A percentile compares a stretch with the other conserved stretches of the same genome.
Evolutionary conservation across 2,113 vertebrate species (phyloP).

Genomic region (Cryptotis parvus): DNA sequence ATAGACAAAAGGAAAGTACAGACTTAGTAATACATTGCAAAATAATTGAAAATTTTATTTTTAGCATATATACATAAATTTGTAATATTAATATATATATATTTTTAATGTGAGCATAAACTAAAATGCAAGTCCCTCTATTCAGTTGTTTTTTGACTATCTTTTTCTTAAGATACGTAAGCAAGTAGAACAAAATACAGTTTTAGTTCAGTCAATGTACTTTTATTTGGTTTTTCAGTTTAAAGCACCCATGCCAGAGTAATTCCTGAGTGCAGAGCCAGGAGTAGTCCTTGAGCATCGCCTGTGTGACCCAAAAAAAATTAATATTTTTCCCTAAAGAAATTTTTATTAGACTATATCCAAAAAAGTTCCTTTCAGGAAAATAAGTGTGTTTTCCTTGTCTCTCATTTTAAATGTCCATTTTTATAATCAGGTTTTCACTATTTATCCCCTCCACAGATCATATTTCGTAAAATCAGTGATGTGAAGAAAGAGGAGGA

Average conservation of each 20-base stretch:
- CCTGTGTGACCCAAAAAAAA: no score
- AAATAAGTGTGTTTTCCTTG: background rate
- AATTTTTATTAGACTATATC: background rate
- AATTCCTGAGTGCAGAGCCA: no score
- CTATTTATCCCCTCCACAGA: constrained; percentile 85
- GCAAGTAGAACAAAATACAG: background rate
- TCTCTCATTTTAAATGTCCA: background rate
- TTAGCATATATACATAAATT: no score
- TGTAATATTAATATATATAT: no score
- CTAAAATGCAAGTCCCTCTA: background rate
- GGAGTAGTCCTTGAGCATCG: no score
- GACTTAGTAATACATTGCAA: background rate
- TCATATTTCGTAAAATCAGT: constrained; percentile 98
- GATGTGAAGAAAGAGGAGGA: constrained; percentile 98
- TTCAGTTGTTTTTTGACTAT: background rate
- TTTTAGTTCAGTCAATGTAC: background rate
- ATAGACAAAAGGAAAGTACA: background rate
- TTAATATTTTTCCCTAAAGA: constrained; percentile 1
- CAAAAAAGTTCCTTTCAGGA: background rate
- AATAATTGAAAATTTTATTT: constrained; percentile 21
- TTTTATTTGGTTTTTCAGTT: background rate
- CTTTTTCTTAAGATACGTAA: background rate
- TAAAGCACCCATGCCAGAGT: background rate
- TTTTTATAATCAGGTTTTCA: constrained; percentile 48
- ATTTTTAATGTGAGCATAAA: no score